These are phyloP conservation scores for zebrafish (Danio rerio) DNA, from an alignment of 2,113 vertebrate species.

Conservation along the genomic window GRCz12tu NC_133183.1:13649001-13649500, in stretches of 20 bases:
- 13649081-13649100: constrained; percentile 21
- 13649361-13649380: constrained; percentile 5
- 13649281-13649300: constrained; percentile 16
- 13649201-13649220: not conserved
- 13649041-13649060: constrained; percentile 34
- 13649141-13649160: constrained; percentile 23
- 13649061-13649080: constrained; percentile 35
- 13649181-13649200: not conserved
- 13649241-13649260: constrained; percentile 9
- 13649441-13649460: constrained; percentile 47
- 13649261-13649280: constrained; percentile 8
- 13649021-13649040: constrained; percentile 29
- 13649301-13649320: not conserved
- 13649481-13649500: constrained; percentile 54
- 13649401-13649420: constrained; percentile 48
- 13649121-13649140: constrained; percentile 30
- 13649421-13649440: constrained; percentile 25
- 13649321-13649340: constrained; percentile 7
- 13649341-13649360: constrained; percentile 18
- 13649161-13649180: not conserved
- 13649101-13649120: constrained; percentile 22
- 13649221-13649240: not conserved
- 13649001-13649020: constrained; percentile 29
- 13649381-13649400: constrained; percentile 56
- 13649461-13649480: constrained; percentile 44